These are phyloP conservation scores for Koerneria pararmatus DNA, from an alignment of 2,888 invertebrate genomes.

Conservation along the genomic window DNA sequence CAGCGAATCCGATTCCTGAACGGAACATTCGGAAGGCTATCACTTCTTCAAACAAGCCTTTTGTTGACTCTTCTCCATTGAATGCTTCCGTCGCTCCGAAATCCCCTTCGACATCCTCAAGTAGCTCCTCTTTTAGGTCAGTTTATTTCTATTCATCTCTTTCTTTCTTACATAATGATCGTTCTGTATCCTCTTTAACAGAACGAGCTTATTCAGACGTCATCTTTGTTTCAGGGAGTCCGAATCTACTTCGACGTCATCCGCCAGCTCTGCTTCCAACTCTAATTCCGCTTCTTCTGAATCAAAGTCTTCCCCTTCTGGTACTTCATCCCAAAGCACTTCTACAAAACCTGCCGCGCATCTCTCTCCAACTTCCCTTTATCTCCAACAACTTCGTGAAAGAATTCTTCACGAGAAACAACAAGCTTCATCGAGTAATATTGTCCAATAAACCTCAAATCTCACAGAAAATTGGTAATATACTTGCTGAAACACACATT, in stretches of 20 bases:
- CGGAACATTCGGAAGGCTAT: no score
- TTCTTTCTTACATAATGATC: no score
- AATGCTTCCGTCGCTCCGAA: no score
- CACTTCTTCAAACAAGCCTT: no score
- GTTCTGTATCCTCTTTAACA: no score
- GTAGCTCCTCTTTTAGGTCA: no score
- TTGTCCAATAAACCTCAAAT: no score
- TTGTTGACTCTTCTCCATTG: no score
- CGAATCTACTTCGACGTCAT: conserved; percentile 11
- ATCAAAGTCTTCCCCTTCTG: not conserved
- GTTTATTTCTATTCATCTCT: no score
- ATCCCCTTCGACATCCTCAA: no score
- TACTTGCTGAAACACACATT: not conserved
- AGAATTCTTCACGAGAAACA: conserved; percentile 4
- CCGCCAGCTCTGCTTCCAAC: conserved; percentile 5
- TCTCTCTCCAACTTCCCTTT: conserved; percentile 13
- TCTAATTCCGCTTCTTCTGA: conserved; percentile 8
- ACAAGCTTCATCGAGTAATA: not conserved
- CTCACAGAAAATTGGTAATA: not conserved
- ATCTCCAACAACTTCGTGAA: conserved; percentile 11
- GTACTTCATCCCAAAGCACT: not conserved
- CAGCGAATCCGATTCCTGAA: no score
- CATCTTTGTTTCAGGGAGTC: not conserved
- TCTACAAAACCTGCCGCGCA: not conserved
- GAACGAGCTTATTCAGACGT: not conserved